Evolutionary conservation across 1,140 invertebrate species (phyloP), one percentile per base, ranked within the genome.

Genomic region (Drosophila mojavensis): DNA sequence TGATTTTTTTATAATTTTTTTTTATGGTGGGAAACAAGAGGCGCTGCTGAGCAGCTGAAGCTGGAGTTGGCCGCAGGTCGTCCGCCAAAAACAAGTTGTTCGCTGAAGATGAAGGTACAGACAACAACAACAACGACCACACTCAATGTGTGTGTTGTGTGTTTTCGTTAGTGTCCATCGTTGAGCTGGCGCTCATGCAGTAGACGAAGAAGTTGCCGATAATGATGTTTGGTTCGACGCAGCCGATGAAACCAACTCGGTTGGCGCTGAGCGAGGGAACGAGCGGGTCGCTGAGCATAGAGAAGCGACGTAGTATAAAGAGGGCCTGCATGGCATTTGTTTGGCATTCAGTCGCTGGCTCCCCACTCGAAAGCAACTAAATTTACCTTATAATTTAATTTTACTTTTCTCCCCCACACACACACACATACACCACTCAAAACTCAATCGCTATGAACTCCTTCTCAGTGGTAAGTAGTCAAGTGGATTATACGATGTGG

Each of bases 341-440:
- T 79, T 88, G 76, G 88, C 92, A 92, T 91, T 92, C 92, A 92
- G 91, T 92, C 90, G 91, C 89, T 90, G 89, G 81, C 86, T 91
- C 81, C 92, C 85, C 85, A 91, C 77, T 89, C 80, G 91, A 79
- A 91, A 90, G 90, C 91, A 91, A 83, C 86, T 85, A 92, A 91
- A 92, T 91, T 88, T 79, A 82, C 70, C 79, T 78, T 74, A 77
- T 80, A 75, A 83, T 88, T 92, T 90, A 80, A 91, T 81, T 89
- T 74, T 91, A 79, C 78, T 81, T 80, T 78, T 91, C 74, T 81
- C 75, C 90, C 89, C 79, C 43, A 47, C 43, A 47, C 43, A 39
- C 43, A 39, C 67, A 77, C 56, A 81, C 67, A 81, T 69, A 81
- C 81, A 80, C 81, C 71, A 83, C 89, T 24, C 20, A 88, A 80